Conservation (phyloP, 2,113 vertebrate species). For the Nannobrachium achirus region DNA sequence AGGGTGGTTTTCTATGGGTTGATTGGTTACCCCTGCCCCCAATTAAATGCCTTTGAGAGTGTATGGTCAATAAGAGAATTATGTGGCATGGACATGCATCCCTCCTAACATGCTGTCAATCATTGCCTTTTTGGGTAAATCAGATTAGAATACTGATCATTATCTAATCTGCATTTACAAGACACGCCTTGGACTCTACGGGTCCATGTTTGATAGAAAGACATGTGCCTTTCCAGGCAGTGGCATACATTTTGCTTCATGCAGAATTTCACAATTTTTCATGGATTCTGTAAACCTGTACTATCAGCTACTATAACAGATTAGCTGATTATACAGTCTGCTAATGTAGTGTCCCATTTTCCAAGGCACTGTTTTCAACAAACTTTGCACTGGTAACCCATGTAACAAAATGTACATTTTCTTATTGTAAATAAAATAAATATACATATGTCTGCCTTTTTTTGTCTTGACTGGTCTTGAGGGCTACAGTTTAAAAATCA, state of each 20-base stretch:
- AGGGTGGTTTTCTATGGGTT: slow-evolving; percentile 43
- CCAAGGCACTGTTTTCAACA: slow-evolving; percentile 76
- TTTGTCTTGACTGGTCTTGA: no score
- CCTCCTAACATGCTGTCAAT: slow-evolving; percentile 34
- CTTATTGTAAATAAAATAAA: slow-evolving; percentile 96
- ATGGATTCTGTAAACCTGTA: slow-evolving; percentile 50
- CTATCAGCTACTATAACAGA: slow-evolving; percentile 32
- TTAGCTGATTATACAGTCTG: slow-evolving; percentile 46
- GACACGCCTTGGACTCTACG: slow-evolving; percentile 51
- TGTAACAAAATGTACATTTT: slow-evolving; percentile 99
- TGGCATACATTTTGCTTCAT: slow-evolving; percentile 35
- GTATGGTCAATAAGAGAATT: slow-evolving; percentile 6
- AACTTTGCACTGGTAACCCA: slow-evolving; percentile 95
- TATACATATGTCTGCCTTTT: slow-evolving; percentile 44
- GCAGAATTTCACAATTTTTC: slow-evolving; percentile 44
- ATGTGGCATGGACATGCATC: slow-evolving; percentile 28
- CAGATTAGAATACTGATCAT: slow-evolving; percentile 1
- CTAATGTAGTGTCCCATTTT: slow-evolving; percentile 75
- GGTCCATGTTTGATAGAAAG: slow-evolving; percentile 12
- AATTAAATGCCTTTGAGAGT: slow-evolving; percentile 47
- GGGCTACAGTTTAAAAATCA: not conserved
- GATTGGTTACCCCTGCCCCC: slow-evolving; percentile 23
- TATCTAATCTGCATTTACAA: slow-evolving; percentile 27
- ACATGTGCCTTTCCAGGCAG: slow-evolving; percentile 5
- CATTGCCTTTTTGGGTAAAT: slow-evolving; percentile 48